Conservation (phyloP, 2,113 vertebrate species). For the Festucalex cinctus region DNA sequence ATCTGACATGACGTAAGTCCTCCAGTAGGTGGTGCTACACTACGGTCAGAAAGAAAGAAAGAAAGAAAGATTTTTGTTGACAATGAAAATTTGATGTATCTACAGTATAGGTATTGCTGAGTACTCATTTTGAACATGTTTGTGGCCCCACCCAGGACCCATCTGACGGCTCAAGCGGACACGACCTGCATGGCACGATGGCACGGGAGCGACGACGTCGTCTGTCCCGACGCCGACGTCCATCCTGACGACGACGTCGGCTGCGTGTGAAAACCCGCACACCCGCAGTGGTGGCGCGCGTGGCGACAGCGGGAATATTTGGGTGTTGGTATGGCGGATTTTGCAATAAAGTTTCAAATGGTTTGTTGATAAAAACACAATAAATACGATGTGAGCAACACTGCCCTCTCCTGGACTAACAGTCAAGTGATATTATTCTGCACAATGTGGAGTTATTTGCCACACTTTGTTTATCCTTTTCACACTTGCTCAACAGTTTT, state of each 20-base stretch:
- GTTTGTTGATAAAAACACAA: background rate
- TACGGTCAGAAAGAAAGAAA: too few species aligned
- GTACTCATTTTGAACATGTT: background rate
- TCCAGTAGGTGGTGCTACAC: too few species aligned
- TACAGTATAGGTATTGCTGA: too few species aligned
- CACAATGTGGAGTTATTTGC: too few species aligned
- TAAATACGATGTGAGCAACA: background rate
- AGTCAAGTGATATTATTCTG: background rate
- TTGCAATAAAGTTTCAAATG: background rate
- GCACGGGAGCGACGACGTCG: background rate
- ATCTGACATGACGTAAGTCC: too few species aligned
- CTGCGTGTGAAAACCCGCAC: background rate
- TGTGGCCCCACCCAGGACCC: constrained; percentile 19
- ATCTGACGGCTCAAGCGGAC: constrained; percentile 68
- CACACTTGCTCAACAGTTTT: too few species aligned
- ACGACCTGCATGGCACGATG: constrained; percentile 43
- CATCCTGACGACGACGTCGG: background rate
- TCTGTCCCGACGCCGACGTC: background rate
- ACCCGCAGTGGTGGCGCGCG: background rate
- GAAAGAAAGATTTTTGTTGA: too few species aligned
- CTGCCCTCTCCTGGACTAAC: background rate
- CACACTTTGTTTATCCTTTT: too few species aligned
- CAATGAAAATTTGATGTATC: too few species aligned
- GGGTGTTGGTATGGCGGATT: background rate
- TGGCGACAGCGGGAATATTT: background rate